A percentile compares a stretch with the other conserved stretches of the same genome.
Evolutionary conservation across 1,140 invertebrate genomes (phyloP).

Genomic region (Eupristina koningsbergeri): DNA sequence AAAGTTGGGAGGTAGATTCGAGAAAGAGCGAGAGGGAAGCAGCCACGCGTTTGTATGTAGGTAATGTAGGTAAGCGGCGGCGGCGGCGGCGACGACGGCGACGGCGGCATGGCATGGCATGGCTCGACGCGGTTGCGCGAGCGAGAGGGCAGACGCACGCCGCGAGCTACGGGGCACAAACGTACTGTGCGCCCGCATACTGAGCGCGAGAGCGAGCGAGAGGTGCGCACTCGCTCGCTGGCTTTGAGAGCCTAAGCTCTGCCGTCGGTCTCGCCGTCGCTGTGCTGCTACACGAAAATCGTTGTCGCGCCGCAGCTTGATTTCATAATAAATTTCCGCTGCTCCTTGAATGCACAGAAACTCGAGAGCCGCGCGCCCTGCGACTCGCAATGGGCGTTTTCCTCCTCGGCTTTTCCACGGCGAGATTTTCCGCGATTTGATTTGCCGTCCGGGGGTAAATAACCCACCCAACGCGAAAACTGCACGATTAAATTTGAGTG

Average conservation of each 20-base stretch:
- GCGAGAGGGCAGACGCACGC: neutral
- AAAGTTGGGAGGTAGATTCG: neutral
- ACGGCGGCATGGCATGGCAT: no score
- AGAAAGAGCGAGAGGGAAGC: slow-evolving; percentile 23
- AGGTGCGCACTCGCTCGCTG: slow-evolving; percentile 20
- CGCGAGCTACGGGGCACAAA: neutral
- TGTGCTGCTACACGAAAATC: slow-evolving; percentile 15
- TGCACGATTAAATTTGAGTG: neutral
- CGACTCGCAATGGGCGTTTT: slow-evolving; percentile 26
- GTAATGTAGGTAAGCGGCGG: neutral
- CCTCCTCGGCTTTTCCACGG: neutral
- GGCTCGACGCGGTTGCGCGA: no score
- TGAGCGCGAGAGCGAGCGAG: slow-evolving; percentile 16
- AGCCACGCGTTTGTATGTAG: slow-evolving; percentile 11
- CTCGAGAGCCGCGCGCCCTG: neutral
- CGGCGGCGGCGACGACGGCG: no score
- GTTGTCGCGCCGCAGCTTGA: slow-evolving; percentile 9
- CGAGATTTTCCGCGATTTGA: neutral
- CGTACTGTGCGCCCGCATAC: neutral
- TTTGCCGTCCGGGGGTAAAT: neutral
- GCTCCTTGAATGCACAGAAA: slow-evolving; percentile 4
- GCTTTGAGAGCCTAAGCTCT: slow-evolving; percentile 21
- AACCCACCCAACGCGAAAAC: neutral
- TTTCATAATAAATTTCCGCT: slow-evolving; percentile 28
- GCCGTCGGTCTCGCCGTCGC: slow-evolving; percentile 6